Base-by-base conservation (phyloP, 92 coral and sea anemone species). In the Porites divaricata region DNA sequence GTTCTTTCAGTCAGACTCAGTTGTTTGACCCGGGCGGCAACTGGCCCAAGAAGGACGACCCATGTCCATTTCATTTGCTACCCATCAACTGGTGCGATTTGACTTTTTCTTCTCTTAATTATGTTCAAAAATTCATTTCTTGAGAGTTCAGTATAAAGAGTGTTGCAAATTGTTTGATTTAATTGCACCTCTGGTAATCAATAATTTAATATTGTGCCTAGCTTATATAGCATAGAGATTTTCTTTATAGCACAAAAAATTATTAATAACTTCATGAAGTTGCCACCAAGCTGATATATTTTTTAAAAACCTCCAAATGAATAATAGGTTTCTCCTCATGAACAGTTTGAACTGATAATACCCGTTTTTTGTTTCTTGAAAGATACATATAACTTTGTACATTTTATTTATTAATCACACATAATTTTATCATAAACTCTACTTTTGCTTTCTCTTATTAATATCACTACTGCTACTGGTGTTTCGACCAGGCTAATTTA, bases 21-120 rank as follows among this genome's bases (percentile, higher is more conserved):
- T 73, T n/a, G 81, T 90, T 87, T 82, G 93, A 90, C 72, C 93
- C 93, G 20, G 93, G 93, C 67, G 93, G 93, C 66, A 64, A 76
- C 73, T 87, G 91, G 91, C 90, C 91, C 50, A 76, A 86, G 87
- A 90, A 89, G 88, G 91, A 87, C 80, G 81, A 87, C 11, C 70
- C 81, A 63, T 90, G 93, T 83, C 93, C 91, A 74, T 90, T 90
- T 87, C 93, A 90, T 64, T 72, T 76, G 68, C 86, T 90, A 66
- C 91, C 88, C 71, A 75, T 77, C 64, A 74, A 90, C 85, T 86
- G 93, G 91, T 90, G 93, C 79, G 79, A 62, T 23, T 74, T 54
- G 35, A 56, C 71, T 65, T 35, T 35, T 35, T 35, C 67, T 80
- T 45, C 28, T 80, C n/a, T 67, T 65, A 9, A 13, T 22, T n/a